Evolutionary conservation across 2,888 invertebrate species (phyloP).

Genomic region (Agrochola macilenta): DNA sequence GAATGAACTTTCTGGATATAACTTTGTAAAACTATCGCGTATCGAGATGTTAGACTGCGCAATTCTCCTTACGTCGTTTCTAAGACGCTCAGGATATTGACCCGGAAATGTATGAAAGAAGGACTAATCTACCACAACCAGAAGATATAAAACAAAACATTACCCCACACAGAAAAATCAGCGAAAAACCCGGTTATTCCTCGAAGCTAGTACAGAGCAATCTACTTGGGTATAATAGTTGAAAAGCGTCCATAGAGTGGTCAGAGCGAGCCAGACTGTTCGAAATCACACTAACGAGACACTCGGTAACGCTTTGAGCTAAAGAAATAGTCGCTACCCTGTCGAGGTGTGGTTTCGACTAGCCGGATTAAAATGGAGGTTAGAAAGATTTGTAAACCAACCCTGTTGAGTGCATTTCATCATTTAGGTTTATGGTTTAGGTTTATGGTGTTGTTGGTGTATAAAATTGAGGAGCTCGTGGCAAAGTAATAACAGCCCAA

Average conservation of each 20-base stretch:
- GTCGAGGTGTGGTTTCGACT: slow-evolving; percentile 42
- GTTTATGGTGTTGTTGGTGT: neutral
- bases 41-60: neutral
- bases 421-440: neutral
- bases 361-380: slow-evolving; percentile 33
- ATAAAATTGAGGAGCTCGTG: no score
- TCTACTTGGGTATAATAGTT: slow-evolving; percentile 78
- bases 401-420: neutral
- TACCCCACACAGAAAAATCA: slow-evolving; percentile 23
- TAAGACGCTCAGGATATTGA: neutral
- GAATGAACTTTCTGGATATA: neutral
- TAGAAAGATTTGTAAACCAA: neutral
- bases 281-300: slow-evolving; percentile 85
- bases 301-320: slow-evolving; percentile 72
- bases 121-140: neutral
- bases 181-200: slow-evolving; percentile 67
- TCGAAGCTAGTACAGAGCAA: slow-evolving; percentile 74
- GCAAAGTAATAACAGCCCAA: no score
- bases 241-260: slow-evolving; percentile 73
- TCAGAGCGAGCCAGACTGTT: slow-evolving; percentile 75
- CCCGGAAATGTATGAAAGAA: neutral
- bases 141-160: slow-evolving; percentile 15
- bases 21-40: neutral
- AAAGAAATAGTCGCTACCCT: slow-evolving; percentile 61
- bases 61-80: neutral